Percentiles rank a stretch among this genome's conserved stretches.
Evolutionary conservation across 1,140 invertebrate genomes (phyloP).

Genomic region (Diachasma alloeum): DNA sequence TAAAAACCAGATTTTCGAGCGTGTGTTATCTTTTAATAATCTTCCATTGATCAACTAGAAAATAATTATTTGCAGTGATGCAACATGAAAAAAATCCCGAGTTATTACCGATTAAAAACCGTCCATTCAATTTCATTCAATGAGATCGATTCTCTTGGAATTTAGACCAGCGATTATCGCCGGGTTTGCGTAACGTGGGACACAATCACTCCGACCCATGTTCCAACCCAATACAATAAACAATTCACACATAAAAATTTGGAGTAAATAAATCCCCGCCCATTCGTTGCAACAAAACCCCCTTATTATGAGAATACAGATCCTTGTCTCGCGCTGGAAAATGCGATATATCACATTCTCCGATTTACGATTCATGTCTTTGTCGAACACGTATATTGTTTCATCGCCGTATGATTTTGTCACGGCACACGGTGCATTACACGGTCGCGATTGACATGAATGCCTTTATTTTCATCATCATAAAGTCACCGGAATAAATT

Average conservation of each 20-base stretch:
- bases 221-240: background rate
- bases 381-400: background rate
- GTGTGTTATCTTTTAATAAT: no score
- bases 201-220: background rate
- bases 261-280: background rate
- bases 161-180: background rate
- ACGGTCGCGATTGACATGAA: background rate
- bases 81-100: no score
- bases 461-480: background rate
- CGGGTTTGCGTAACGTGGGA: background rate
- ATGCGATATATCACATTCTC: background rate
- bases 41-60: no score
- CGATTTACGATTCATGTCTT: background rate
- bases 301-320: background rate
- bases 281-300: background rate
- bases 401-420: background rate
- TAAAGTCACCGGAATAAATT: background rate
- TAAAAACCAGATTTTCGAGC: no score
- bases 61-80: no score
- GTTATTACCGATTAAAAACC: no score
- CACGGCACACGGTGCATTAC: background rate
- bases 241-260: background rate
- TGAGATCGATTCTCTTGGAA: no score
- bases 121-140: no score
- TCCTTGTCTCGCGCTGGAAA: background rate